Evolutionary conservation across 2,888 invertebrate genomes (phyloP), one percentile per base, ranked within the genome.

Genomic region (Tetragonisca angustula): DNA sequence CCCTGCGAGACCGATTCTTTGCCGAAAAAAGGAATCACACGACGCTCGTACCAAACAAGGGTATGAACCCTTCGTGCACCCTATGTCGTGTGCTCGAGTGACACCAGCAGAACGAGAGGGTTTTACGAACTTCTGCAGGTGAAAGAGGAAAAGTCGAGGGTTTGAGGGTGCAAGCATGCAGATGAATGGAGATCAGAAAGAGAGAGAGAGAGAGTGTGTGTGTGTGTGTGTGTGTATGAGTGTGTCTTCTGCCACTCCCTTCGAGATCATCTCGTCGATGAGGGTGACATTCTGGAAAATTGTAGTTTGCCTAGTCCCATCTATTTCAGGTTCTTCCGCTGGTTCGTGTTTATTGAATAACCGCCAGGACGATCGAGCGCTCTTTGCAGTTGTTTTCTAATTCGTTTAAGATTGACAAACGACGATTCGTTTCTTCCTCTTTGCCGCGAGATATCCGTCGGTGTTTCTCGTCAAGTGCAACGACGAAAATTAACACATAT

Each of bases 1-100:
- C 21, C 17, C 36, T 24, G n/a, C 43, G 24, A 15, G 67, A 27
- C 36, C 70, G 21, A 64, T 32, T 43, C 50, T 36, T 43, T 59
- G 62, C 59, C 54, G 36, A 73, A 79, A 64, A 54, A 70, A 82
- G 71, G 76, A 81, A 84, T 88, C 76, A 76, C 75, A 32, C 32
- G 61, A 27, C 21, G 71, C 78, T 6, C 43, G 43, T 65, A 79
- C 50, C 43, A 27, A 24, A 36, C 9, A 43, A 43, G 54, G 43
- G 32, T 52, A 74, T 50, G 70, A 21, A 19, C 19, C 24, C 24
- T 43, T n/a, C 67, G 70, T 73, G 72, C 36, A 62, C 74, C 19
- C 49, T 24, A 59, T 67, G 65, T 79, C 71, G 71, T 32, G 36
- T 52, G 19, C 50, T 2, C 52, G 27, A 50, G 62, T 43, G 71